A percentile compares a stretch with the other conserved stretches of the same genome.
Evolutionary conservation across 2,888 invertebrate species (phyloP).

Genomic region (Machimus rusticus): DNA sequence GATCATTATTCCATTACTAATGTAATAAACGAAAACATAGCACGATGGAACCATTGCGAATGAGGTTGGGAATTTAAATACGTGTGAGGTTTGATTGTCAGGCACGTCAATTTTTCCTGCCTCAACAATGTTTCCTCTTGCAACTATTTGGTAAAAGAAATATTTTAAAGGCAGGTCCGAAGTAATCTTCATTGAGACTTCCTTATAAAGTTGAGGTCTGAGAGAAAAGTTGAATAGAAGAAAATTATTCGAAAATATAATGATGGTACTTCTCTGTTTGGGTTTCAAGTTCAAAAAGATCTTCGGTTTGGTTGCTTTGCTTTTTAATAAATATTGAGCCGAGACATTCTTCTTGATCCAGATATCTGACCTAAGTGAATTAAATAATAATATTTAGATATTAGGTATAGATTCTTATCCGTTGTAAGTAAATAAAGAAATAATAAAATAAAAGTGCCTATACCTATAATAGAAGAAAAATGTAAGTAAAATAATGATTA

Average conservation of each 20-base stretch:
- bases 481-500: too few species aligned
- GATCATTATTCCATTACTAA: slow-evolving; percentile 77
- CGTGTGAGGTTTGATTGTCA: not conserved
- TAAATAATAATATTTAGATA: not conserved
- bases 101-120: slow-evolving; percentile 58
- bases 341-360: slow-evolving; percentile 66
- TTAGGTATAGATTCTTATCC: too few species aligned
- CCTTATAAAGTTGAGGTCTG: slow-evolving; percentile 70
- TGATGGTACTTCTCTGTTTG: slow-evolving; percentile 63
- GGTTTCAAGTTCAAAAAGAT: slow-evolving; percentile 57
- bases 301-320: slow-evolving; percentile 71
- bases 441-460: too few species aligned
- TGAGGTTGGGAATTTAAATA: slow-evolving; percentile 72
- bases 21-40: slow-evolving; percentile 79
- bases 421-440: too few species aligned
- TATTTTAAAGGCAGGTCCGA: slow-evolving; percentile 78
- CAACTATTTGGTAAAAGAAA: slow-evolving; percentile 79
- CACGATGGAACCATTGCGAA: slow-evolving; percentile 81
- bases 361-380: slow-evolving; percentile 72
- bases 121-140: slow-evolving; percentile 83
- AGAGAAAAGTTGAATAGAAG: not conserved
- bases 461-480: too few species aligned
- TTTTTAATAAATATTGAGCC: slow-evolving; percentile 65
- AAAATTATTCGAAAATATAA: not conserved
- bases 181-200: slow-evolving; percentile 76